Evolutionary conservation across 2,888 invertebrate species (phyloP), one percentile per base, ranked within the genome.

Genomic region (Theretra japonica): DNA sequence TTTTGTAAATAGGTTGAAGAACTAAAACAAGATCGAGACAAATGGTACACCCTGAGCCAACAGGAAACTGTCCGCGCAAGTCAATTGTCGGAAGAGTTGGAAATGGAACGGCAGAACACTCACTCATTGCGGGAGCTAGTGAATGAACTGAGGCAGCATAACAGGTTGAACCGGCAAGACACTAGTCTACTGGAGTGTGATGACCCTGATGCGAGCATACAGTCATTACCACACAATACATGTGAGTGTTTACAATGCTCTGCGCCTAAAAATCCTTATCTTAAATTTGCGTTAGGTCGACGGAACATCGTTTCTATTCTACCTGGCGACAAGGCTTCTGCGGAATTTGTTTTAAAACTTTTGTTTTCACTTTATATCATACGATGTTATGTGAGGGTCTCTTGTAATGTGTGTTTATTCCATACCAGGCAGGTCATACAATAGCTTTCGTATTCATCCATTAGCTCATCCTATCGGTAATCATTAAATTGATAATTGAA

Each of bases 111-210:
- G 2, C 81, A 81, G 0, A 83, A 86, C 0, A 80, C 82, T 50
- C 83, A 81, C 4, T 83, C 89, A 0, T 80, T 93, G 8, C 82
- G 80, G 28, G 94, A 94, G 25, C 79, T 94, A 6, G 83, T 94
- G 0, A 72, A 80, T 0, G 94, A 94, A 62, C 78, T 94, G 23
- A 77, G 86, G 2, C 90, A 90, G 68, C 92, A 94, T 70, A 86
- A 91, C 69, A 82, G 83, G 11, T 83, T 87, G 5, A 93, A 93
- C 70, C 77, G 85, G 4, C 72, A 92, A 0, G 91, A 93, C 72
- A 76, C 86, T 19, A 94, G 93, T 75, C 84, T 85, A 68, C 75
- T 94, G 1, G 94, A 94, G 79, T 93, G 93, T 73, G 94, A 94
- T 73, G 92, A 94, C 71, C 86, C 87, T 17, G 90, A 94, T 76